Base-by-base conservation (phyloP, 2,888 invertebrate genomes). In the Ophion ellenae region DNA sequence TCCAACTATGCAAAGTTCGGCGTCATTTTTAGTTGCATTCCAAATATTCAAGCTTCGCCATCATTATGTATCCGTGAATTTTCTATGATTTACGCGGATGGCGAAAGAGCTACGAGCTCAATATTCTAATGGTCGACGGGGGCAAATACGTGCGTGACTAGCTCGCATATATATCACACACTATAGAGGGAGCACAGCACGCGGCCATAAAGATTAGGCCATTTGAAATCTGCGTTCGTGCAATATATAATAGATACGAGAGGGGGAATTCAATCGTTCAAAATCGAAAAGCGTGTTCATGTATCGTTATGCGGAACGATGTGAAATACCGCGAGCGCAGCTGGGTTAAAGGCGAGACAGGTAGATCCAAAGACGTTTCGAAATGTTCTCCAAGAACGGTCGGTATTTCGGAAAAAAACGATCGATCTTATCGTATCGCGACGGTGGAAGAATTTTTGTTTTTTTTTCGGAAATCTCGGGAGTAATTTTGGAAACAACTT, bases 11-110 rank as follows among this genome's bases (percentile, higher is more conserved):
- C 32, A 32, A 32, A 4, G 1, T 32, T 32, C 32, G 4, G 4
- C 32, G 32, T 4, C 32, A 32, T 4, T 4, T 32, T 32, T 32
- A 1, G 32, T 32, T 32, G 32, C 32, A 4, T 32, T 32, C 0
- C 32, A 32, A 32, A 32, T 32, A 32, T 32, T 0, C 32, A 32
- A 32, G 32, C 32, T 59, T 75, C 28, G 4, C 14, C 24, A n/a
- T 11, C 20, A 24, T 63, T 47, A 10, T 66, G 11, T 76, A 20
- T 53, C 9, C 32, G 11, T 75, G 64, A 45, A 64, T 75, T 74
- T 40, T 63, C 84, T 77, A 86, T 87, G 87, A 87, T 84, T 87
- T 85, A 84, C 81, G 86, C 86, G 86, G 81, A 81, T 63, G 76
- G 79, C 83, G 81, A 83, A 84, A 84, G 81, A 84, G 81, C 87